Base-by-base conservation (phyloP, 2,113 vertebrate genomes). In the Numida meleagris region DNA sequence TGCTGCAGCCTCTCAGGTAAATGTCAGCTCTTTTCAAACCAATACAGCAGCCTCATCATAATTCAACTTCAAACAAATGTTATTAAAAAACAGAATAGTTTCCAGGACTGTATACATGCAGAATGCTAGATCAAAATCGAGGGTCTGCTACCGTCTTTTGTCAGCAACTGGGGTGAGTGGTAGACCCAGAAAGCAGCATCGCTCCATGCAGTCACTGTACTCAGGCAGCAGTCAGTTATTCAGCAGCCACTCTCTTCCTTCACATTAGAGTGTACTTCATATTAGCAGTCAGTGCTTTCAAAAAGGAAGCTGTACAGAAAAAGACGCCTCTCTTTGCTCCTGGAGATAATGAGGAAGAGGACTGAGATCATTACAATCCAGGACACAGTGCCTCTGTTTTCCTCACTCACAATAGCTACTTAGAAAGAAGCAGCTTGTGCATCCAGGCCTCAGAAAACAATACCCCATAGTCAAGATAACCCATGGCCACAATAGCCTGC, bases 181-280 rank as follows among this genome's bases (percentile, higher is more conserved):
- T 34, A 11, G 3, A 1, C 19, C 9, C 80, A 43, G 51, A 57
- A 42, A 38, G 33, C 61, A 42, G 36, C 24, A 10, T 19, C 3
- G 1, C 14, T 48, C 5, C 45, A 12, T 0, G 0, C 16, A 12
- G 45, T 40, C 43, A 9, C 36, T 42, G 2, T 4, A n/a, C 5
- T 0, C 0, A 0, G 33, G 55, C 57, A 86, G 65, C 70, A 11
- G 0, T 2, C 0, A 0, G 27, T 50, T 65, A 18, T 7, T 34
- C 46, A 55, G 61, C 10, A 10, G 17, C 45, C 57, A n/a, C 1
- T 43, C 25, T 67, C 51, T 18, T 62, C 40, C 36, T 63, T 31
- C 51, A 25, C 6, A 4, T 12, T 24, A 50, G 13, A 82, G 40
- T 10, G 20, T 12, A n/a, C 78, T 94, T 79, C 59, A 7, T 40